Evolutionary conservation across 2,797 vertebrate species (phyloP), one percentile per base, ranked within the genome.

Genomic region (Syndactyla subalaris): DNA sequence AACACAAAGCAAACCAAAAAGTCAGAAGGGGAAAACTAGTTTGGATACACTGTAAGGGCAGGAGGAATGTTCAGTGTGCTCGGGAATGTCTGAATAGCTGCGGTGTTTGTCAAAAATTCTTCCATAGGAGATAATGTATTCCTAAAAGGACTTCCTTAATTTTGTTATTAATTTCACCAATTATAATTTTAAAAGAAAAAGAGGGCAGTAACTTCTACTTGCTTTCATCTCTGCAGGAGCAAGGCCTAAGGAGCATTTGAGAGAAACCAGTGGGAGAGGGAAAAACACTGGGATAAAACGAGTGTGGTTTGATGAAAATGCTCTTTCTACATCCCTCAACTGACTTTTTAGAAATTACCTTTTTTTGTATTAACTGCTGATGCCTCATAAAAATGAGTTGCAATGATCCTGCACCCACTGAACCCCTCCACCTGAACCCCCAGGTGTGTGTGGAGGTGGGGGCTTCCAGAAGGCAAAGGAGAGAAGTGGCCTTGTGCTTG

Each of bases 401-500:
- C 9, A 9, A 39, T 58, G 24, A 51, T 45, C 43, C 49, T 82
- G 32, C 17, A n/a, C 16, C 36, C n/a, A 26, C 57, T 71, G 43
- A 16, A 22, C 45, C 55, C 16, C 57, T 58, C 38, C 21, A 30
- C 52, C 51, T 1, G 0, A 17, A 5, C 43, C 32, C 38, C 32
- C 52, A 32, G 21, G 12, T 15, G 3, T 15, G 16, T 22, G 6
- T 5, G 5, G 34, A 76, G n/a, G 19, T 14, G n/a, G 32, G 13
- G 27, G 29, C 5, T 92, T 13, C 70, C 2, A 2, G 65, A 43
- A 73, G 51, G 48, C 26, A 24, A 66, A 76, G 14, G 32, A 38
- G 18, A 74, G 36, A 66, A 82, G 19, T 14, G 48, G 32, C 52
- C 71, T 8, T 0, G 0, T 36, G 0, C 57, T 36, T 52, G 21